phyloP scores from a whole-genome alignment of 2,797 vertebrate genomes.

The Tenualosa ilisha region DNA sequence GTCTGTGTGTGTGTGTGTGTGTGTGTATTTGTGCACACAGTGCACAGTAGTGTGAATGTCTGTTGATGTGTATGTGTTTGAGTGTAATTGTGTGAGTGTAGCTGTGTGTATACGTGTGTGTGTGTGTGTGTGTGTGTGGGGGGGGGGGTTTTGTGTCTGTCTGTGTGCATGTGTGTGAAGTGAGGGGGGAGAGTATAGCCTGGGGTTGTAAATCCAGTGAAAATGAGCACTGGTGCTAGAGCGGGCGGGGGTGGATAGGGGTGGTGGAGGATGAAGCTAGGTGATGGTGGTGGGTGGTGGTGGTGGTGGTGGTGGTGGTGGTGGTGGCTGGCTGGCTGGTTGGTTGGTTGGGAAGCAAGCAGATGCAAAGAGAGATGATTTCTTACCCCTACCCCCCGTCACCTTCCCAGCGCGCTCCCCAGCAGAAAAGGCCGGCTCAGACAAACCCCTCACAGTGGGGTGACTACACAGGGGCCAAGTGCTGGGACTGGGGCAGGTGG shows the following conservation, averaged over 20 bases:
- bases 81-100: neutral
- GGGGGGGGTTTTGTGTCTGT: neutral
- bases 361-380: slow-evolving; percentile 29
- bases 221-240: slow-evolving; percentile 6
- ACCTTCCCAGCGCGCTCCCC: slow-evolving; percentile 25
- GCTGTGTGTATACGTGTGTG: neutral
- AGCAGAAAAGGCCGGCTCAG: slow-evolving; percentile 4
- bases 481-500: neutral
- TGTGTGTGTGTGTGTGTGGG: too few relatives aligned
- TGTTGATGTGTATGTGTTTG: slow-evolving; percentile 16
- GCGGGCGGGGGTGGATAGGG: neutral
- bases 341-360: neutral
- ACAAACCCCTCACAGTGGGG: slow-evolving; percentile 11
- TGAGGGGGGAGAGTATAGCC: neutral
- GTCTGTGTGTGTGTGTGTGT: slow-evolving; percentile 9
- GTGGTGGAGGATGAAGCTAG: neutral
- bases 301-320: neutral
- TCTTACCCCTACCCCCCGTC: slow-evolving; percentile 35
- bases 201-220: slow-evolving; percentile 24
- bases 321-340: neutral
- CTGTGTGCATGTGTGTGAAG: slow-evolving; percentile 4
- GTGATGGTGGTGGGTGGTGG: neutral
- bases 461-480: neutral
- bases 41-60: slow-evolving; percentile 38
- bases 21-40: slow-evolving; percentile 26